These are phyloP conservation scores for Dermatophagoides farinae DNA, from an alignment of 1,140 invertebrate genomes.

Conservation along the genomic window DNA sequence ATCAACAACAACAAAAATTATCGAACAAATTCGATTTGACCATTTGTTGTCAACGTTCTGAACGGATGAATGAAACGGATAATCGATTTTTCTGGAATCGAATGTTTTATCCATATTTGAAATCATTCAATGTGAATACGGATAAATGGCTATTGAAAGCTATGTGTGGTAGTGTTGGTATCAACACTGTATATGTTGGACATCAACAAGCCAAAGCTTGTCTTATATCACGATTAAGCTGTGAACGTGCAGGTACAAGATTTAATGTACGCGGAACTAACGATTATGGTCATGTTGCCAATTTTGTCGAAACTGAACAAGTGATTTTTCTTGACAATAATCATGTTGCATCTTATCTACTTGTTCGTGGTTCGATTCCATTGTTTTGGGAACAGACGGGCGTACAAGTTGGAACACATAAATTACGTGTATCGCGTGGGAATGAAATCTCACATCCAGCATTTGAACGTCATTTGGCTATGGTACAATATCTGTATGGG, in stretches of 20 bases:
- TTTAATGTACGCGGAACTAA: constrained; percentile 97
- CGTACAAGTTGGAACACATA: constrained; percentile 96
- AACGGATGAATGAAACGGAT: constrained; percentile 55
- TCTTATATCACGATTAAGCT: constrained; percentile 82
- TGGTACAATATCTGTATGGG: constrained; percentile 73
- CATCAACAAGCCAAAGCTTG: constrained; percentile 75
- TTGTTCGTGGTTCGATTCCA: constrained; percentile 84
- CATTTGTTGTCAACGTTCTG: constrained; percentile 66
- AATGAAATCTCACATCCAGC: constrained; percentile 75
- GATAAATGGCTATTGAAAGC: constrained; percentile 69
- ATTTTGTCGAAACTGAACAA: constrained; percentile 99
- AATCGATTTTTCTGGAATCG: constrained; percentile 87
- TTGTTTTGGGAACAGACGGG: constrained; percentile 98
- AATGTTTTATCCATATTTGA: constrained; percentile 72
- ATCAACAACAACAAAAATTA: constrained; percentile 17
- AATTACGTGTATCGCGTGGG: constrained; percentile 85
- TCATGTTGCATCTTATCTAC: constrained; percentile 35
- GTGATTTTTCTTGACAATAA: constrained; percentile 66
- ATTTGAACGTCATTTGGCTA: constrained; percentile 69
- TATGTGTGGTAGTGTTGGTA: constrained; percentile 89
- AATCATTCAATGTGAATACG: constrained; percentile 68
- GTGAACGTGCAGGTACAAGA: constrained; percentile 80
- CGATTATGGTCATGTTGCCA: constrained; percentile 96
- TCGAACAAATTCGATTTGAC: constrained; percentile 50
- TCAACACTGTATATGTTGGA: constrained; percentile 83